Base-by-base conservation (phyloP, 2,888 invertebrate genomes). In the Chloromyia formosa region DNA sequence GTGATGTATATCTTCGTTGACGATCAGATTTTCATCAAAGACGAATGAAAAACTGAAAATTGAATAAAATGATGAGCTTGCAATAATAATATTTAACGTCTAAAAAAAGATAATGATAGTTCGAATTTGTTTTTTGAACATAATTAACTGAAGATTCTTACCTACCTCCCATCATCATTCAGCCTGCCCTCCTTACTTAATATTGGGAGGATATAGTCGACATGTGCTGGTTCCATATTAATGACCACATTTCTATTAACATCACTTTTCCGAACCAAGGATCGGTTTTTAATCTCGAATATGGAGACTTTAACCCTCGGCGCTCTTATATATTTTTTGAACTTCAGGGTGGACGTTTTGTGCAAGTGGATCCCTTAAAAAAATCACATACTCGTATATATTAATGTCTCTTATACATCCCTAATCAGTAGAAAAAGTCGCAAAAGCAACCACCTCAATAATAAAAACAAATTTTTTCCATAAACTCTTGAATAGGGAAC, bases 191-290 rank as follows among this genome's bases (percentile, higher is more conserved):
- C 71, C 3, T 49, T 74, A 58, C 77, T 77, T 20, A 77, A 74
- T 14, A 75, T 75, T 2, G 77, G 75, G 22, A 73, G 75, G 23
- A 77, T 74, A 49, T 53, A 72, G 49, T 75, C 74, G 12, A 77
- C 58, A 27, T 62, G 22, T 1, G 62, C 71, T 7, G 77, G 77
- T 18, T 77, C 77, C 7, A 49, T 42, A 62, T 77, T 75, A 7
- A 77, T 56, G 12, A 75, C 35, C 0, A 76, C 75, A 74, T 75
- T 74, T 20, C 71, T 22, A 2, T 61, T 40, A 5, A 49, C 14
- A 20, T 66, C 69, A 22, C 75, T 75, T 23, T 77, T 77, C 18
- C 42, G 45, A 5, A 62, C 18, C 10, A 75, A 42, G 9, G 45
- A 40, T 1, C 74, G 71, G 9, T 60, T 74, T n/a, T 60, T 71